phyloP scores from a whole-genome alignment of 2,113 vertebrate genomes.

The Corvus hawaiiensis region DNA sequence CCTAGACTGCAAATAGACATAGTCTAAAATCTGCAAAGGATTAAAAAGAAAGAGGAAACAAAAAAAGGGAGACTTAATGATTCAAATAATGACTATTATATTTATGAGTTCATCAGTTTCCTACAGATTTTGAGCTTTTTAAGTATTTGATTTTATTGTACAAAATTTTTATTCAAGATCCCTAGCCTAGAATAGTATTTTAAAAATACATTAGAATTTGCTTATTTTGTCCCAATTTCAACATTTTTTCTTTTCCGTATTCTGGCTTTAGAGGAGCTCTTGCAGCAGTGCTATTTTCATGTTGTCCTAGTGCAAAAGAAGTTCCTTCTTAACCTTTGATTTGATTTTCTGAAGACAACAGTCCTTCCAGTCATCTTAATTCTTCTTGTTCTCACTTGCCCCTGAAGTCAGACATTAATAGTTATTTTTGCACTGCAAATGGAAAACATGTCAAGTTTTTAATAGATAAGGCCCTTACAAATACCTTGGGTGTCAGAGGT shows the following conservation, averaged over 20 bases:
- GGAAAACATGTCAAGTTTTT: not conserved
- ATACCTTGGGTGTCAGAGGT: not conserved
- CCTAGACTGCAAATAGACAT: not conserved
- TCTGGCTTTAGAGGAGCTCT: not conserved
- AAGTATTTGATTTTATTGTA: not conserved
- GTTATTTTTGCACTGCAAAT: not conserved
- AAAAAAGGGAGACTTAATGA: accelerated
- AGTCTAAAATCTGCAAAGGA: not conserved
- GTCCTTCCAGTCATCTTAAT: not conserved
- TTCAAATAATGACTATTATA: not conserved
- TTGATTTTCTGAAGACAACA: not conserved
- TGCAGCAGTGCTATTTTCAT: not conserved
- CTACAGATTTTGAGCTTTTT: not conserved
- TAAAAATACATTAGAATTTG: not conserved
- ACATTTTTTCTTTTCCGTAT: not conserved
- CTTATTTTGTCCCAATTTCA: not conserved
- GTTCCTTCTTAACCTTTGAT: not conserved
- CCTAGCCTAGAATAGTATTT: not conserved
- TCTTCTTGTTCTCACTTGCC: not conserved
- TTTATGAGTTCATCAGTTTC: not conserved
- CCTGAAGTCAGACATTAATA: not conserved
- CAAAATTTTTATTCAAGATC: not conserved
- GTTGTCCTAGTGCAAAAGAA: not conserved
- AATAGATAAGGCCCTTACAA: not conserved
- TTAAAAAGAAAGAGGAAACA: not conserved